These are phyloP conservation scores for Agrotis segetum DNA, from an alignment of 2,888 invertebrate genomes.

Conservation along the genomic window DNA sequence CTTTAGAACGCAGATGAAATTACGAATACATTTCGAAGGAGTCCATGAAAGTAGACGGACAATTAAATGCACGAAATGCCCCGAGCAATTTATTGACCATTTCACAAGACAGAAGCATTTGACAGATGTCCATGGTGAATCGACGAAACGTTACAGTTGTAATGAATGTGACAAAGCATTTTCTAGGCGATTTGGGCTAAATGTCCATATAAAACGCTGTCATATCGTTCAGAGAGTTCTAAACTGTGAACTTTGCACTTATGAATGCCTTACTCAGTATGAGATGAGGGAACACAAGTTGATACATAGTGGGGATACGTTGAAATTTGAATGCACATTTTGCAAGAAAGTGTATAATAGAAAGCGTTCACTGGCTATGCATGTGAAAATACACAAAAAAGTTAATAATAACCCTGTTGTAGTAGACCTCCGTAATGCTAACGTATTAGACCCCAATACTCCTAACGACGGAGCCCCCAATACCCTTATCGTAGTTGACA, in stretches of 20 bases:
- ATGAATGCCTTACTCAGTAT: conserved; percentile 9
- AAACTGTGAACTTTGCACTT: conserved; percentile 47
- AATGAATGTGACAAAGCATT: conserved; percentile 58
- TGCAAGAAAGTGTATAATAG: conserved; percentile 81
- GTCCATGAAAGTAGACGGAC: conserved; percentile 71
- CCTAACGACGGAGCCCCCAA: too few species aligned
- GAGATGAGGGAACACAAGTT: conserved; percentile 72
- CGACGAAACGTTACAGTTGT: conserved; percentile 59
- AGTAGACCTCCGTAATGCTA: too few species aligned
- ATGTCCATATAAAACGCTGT: conserved; percentile 57
- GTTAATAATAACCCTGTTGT: conserved; percentile 38
- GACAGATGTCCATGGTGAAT: conserved; percentile 65
- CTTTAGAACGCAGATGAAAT: conserved; percentile 67
- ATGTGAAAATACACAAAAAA: conserved; percentile 78
- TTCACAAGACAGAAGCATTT: conserved; percentile 73
- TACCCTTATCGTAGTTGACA: too few species aligned
- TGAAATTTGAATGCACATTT: conserved; percentile 77
- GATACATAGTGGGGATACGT: conserved; percentile 70
- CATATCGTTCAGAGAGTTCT: conserved; percentile 59
- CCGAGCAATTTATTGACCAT: conserved; percentile 71
- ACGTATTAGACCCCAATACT: too few species aligned
- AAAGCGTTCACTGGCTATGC: conserved; percentile 75
- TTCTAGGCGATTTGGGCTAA: conserved; percentile 53
- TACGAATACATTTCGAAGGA: conserved; percentile 65
- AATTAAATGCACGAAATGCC: conserved; percentile 71